Percentiles rank a stretch among this genome's conserved stretches.
Evolutionary conservation across 2,113 vertebrate genomes (phyloP).

Genomic region (Lasiurus borealis): DNA sequence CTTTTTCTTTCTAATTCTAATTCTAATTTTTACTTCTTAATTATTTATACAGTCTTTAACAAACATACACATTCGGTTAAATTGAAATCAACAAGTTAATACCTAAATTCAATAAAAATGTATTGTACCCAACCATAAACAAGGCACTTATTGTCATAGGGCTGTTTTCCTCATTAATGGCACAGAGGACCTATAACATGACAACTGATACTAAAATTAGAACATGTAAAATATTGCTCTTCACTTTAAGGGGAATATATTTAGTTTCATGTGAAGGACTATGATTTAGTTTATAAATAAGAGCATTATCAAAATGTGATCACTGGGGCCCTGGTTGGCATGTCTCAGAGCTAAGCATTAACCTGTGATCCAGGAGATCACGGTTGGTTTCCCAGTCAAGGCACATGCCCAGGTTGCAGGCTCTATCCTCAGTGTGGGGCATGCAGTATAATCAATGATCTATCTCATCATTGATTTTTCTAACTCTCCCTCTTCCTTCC

Average conservation of each 20-base stretch:
- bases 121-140: background rate
- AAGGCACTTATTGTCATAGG: background rate
- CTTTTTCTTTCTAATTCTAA: background rate
- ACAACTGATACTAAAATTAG: background rate
- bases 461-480: too few species aligned
- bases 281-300: slow-evolving; percentile 8
- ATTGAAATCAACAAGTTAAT: background rate
- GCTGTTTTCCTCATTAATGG: background rate
- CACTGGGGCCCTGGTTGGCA: background rate
- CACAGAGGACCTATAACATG: background rate
- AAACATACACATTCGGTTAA: background rate
- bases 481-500: too few species aligned
- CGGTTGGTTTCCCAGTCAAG: too few species aligned
- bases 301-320: background rate
- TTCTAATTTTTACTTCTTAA: background rate
- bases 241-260: background rate
- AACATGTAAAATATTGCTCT: background rate
- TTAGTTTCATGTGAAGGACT: background rate
- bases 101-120: background rate
- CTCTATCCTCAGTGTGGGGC: too few species aligned
- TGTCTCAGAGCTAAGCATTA: too few species aligned
- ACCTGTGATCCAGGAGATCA: too few species aligned
- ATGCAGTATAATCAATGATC: too few species aligned
- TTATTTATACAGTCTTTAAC: background rate
- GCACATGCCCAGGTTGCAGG: too few species aligned